A percentile compares a stretch with the other conserved stretches of the same genome.
Evolutionary conservation across 2,888 invertebrate genomes (phyloP).

Genomic region (Idaea dimidiata): DNA sequence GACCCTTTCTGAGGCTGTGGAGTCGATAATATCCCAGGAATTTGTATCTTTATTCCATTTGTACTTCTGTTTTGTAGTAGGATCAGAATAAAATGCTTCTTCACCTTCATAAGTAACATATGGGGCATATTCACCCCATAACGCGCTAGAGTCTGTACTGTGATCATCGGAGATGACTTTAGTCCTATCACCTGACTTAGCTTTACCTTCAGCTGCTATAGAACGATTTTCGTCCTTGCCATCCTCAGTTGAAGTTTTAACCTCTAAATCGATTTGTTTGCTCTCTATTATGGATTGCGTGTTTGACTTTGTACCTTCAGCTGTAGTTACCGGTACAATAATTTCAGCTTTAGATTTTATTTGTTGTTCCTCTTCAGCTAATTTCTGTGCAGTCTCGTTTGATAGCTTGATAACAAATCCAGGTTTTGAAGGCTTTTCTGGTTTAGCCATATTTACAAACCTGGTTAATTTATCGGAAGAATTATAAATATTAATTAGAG

Average conservation of each 20-base stretch:
- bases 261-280: background rate
- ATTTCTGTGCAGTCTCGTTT: constrained; percentile 70
- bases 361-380: constrained; percentile 57
- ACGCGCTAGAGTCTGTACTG: constrained; percentile 19
- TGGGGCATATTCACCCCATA: constrained; percentile 75
- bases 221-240: background rate
- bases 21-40: constrained; percentile 70
- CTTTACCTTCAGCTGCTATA: background rate
- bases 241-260: background rate
- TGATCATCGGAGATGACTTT: constrained; percentile 11
- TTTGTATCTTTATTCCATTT: constrained; percentile 80
- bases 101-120: constrained; percentile 86
- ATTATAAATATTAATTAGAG: background rate
- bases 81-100: constrained; percentile 88
- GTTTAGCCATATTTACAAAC: constrained; percentile 47
- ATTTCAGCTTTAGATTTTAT: constrained; percentile 30
- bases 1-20: constrained; percentile 55
- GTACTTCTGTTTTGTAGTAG: constrained; percentile 84
- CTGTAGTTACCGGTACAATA: constrained; percentile 12
- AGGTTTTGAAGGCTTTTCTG: constrained; percentile 52
- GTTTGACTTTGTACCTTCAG: background rate
- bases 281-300: constrained; percentile 7
- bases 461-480: background rate
- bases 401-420: constrained; percentile 76
- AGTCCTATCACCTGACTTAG: constrained; percentile 5